Base-by-base conservation (phyloP, 2,113 vertebrate genomes). In the Zeus faber region DNA sequence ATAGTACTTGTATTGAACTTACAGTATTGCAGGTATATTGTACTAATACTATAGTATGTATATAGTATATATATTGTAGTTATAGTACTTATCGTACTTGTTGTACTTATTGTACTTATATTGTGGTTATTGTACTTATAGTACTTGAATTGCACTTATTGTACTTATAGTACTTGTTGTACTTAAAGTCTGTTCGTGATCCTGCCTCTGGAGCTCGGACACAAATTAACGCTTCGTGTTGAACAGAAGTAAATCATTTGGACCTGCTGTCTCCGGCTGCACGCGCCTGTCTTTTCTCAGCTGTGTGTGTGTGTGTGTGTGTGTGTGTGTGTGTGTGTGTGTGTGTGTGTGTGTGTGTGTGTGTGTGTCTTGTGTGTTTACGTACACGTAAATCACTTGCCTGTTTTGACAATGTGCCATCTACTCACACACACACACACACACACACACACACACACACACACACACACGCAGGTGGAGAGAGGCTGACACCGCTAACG, bases 211-310 rank as follows among this genome's bases (percentile, higher is more conserved):
- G 21, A 45, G 8, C 35, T 35, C 18, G 25, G 18, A 24, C 16
- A 20, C 17, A 9, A 2, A 52, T 22, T 29, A 49, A 11, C 5
- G 57, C 57, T 22, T 44, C 18, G 5, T 2, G n/a, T 35, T 62
- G 5, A 67, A 57, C 20, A 43, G n/a, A 45, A 31, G 43, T 45
- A 51, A 67, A 55, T 55, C 50, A 55, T 65, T 52, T 33, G 21
- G 54, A 54, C 16, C 52, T 24, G 13, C 67, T 68, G 46, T 65
- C 40, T 67, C 49, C 3, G 63, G 23, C 37, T 33, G 54, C 37
- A 35, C 47, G 27, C 29, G 55, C 54, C 58, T 66, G 60, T 57
- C 60, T 72, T 23, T 45, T 60, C 49, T 61, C 48, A 24, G 13
- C 48, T 33, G 47, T n/a, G 22, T 25, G 22, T 46, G 10, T 58